phyloP scores from a whole-genome alignment of 2,113 vertebrate genomes.

The Megaceryle torquata region DNA sequence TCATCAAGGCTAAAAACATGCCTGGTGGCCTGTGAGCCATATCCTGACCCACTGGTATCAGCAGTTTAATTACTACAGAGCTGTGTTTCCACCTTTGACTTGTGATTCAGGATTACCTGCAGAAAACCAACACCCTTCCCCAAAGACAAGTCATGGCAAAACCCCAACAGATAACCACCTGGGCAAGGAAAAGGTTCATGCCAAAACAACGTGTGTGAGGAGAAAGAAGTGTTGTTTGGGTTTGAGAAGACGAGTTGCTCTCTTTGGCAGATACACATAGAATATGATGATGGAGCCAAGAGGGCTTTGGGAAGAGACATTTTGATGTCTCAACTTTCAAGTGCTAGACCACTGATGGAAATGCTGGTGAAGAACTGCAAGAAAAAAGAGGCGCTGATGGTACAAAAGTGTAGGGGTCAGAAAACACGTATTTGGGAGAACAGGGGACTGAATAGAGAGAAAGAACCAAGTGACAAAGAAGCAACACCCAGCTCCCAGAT shows the following conservation, averaged over 20 bases:
- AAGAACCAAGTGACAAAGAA: not conserved
- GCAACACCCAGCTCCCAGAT: rapidly evolving
- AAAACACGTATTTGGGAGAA: not conserved
- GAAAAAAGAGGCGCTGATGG: not conserved
- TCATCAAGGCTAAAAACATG: not conserved
- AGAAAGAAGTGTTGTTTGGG: not conserved
- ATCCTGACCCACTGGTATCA: not conserved
- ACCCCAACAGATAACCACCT: not conserved
- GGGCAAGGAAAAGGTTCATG: not conserved
- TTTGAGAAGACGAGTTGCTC: not conserved
- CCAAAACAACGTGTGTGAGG: not conserved
- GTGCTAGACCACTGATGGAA: not conserved
- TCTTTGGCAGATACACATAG: not conserved
- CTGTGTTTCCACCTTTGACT: rapidly evolving
- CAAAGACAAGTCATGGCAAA: not conserved
- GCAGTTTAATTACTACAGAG: not conserved
- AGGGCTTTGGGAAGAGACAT: not conserved
- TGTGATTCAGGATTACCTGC: not conserved
- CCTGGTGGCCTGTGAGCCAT: not conserved
- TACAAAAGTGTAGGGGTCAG: not conserved
- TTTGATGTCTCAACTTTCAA: not conserved
- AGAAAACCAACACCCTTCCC: not conserved
- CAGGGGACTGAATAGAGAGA: not conserved
- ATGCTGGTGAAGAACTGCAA: not conserved
- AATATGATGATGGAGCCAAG: not conserved